A percentile compares a stretch with the other conserved stretches of the same genome.
Evolutionary conservation across 2,113 vertebrate species (phyloP).

Genomic region (Heterotilapia buettikoferi): DNA sequence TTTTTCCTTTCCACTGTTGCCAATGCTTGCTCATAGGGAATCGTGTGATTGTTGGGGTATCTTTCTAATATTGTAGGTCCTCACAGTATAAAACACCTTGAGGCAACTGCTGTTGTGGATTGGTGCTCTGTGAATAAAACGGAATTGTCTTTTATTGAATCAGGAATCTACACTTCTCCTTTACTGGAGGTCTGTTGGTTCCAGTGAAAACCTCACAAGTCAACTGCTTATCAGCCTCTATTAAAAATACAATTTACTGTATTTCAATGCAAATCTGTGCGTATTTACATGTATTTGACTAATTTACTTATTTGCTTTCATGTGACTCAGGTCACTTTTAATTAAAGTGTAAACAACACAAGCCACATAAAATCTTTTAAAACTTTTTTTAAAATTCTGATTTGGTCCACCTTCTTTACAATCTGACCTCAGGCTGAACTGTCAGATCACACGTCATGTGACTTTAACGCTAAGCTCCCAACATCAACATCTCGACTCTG

Average conservation of each 20-base stretch:
- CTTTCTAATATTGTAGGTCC: neutral
- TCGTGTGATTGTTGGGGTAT: neutral
- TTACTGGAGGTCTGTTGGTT: neutral
- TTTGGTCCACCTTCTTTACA: neutral
- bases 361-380: neutral
- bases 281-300: neutral
- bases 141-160: neutral
- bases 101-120: neutral
- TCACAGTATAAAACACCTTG: neutral
- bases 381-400: neutral
- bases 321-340: neutral
- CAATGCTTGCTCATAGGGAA: neutral
- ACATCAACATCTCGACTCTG: neutral
- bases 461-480: neutral
- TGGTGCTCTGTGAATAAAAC: neutral
- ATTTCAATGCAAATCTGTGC: neutral
- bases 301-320: neutral
- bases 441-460: neutral
- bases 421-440: neutral
- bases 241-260: neutral
- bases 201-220: neutral
- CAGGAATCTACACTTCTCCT: neutral
- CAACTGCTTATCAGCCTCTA: neutral
- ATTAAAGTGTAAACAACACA: neutral
- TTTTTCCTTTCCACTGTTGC: neutral